Evolutionary conservation across 2,113 vertebrate species (phyloP).

Genomic region (Coreoperca whiteheadi): DNA sequence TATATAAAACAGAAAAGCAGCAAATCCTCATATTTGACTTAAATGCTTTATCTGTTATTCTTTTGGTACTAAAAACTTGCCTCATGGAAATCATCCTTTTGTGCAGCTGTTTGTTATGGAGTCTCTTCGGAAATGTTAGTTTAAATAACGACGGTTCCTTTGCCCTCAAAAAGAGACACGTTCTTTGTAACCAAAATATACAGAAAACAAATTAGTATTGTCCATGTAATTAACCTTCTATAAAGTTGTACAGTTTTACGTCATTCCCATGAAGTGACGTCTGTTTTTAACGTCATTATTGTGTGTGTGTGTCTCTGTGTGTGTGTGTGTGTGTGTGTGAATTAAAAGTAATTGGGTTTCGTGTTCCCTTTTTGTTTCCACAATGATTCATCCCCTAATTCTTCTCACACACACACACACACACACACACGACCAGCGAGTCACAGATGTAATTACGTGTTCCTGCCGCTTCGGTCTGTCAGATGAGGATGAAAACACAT

Average conservation of each 20-base stretch:
- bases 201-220: not conserved
- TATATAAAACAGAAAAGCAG: too few species aligned
- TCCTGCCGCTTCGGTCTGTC: slow-evolving; percentile 7
- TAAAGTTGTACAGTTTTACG: not conserved
- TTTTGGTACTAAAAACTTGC: not conserved
- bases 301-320: slow-evolving; percentile 43
- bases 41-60: not conserved
- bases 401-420: not conserved
- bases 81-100: too few species aligned
- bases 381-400: slow-evolving; percentile 23
- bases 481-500: not conserved
- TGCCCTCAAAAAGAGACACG: too few species aligned
- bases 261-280: not conserved
- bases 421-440: not conserved
- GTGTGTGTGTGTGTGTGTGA: slow-evolving; percentile 35
- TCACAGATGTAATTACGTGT: slow-evolving; percentile 30
- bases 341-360: not conserved
- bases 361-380: slow-evolving; percentile 30
- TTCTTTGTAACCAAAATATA: not conserved
- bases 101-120: too few species aligned
- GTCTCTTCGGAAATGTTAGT: not conserved
- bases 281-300: slow-evolving; percentile 5
- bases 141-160: not conserved
- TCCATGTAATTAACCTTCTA: not conserved
- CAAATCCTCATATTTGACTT: too few species aligned